Conservation (phyloP, 2,797 vertebrate species). For the Amniataba percoides region DNA sequence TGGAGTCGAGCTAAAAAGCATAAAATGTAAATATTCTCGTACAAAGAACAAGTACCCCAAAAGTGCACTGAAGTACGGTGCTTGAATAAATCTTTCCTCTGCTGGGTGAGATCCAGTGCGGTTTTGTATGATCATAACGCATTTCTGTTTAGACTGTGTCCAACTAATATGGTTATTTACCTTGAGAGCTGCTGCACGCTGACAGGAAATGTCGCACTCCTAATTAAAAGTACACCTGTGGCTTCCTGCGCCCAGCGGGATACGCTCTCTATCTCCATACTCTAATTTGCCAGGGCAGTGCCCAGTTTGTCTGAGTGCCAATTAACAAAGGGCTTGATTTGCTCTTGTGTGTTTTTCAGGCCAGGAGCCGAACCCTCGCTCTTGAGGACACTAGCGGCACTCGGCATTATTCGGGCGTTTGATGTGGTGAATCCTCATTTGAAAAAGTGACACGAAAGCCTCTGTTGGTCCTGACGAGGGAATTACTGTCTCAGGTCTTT, state of each 20-base stretch:
- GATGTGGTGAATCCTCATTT: constrained; percentile 28
- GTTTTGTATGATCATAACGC: constrained; percentile 24
- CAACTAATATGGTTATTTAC: constrained; percentile 58
- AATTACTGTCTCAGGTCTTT: constrained; percentile 56
- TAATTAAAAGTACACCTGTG: constrained; percentile 80
- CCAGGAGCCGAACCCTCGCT: constrained; percentile 17
- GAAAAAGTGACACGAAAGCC: constrained; percentile 55
- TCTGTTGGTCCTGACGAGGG: constrained; percentile 38
- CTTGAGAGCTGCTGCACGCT: constrained; percentile 48
- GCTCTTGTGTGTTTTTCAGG: constrained; percentile 15
- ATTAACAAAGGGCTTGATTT: constrained; percentile 57
- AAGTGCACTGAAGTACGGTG: not conserved
- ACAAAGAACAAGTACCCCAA: not conserved
- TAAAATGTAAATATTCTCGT: not conserved
- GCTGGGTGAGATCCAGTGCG: not conserved
- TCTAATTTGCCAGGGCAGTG: constrained; percentile 63
- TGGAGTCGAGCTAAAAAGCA: not conserved
- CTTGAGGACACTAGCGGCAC: constrained; percentile 6
- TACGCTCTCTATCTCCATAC: constrained; percentile 48
- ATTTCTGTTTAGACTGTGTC: constrained; percentile 29
- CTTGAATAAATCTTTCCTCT: not conserved
- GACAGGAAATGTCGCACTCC: constrained; percentile 64
- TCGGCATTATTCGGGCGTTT: constrained; percentile 38
- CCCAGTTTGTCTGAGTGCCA: constrained; percentile 60
- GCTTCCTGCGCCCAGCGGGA: constrained; percentile 57